Conservation (phyloP, 2,888 invertebrate species). For the Leucophora obtusa region DNA sequence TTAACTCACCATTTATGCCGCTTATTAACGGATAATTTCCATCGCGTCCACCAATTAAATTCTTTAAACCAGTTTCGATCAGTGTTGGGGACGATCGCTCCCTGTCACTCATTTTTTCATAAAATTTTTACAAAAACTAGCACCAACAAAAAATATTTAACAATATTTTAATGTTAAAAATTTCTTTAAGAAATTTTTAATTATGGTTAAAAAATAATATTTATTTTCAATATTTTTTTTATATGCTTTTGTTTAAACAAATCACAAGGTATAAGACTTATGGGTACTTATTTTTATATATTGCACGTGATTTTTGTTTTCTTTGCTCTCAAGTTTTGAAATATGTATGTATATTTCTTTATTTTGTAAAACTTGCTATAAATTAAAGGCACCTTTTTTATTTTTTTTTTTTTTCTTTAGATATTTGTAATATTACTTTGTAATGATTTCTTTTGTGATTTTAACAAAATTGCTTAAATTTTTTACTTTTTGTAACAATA, state of each 20-base stretch:
- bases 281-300: slow-evolving; percentile 21
- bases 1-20: slow-evolving; percentile 83
- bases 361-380: slow-evolving; percentile 66
- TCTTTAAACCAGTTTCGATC: slow-evolving; percentile 91
- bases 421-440: slow-evolving; percentile 6
- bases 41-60: slow-evolving; percentile 88
- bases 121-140: slow-evolving; percentile 72
- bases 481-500: slow-evolving; percentile 20
- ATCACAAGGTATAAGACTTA: slow-evolving; percentile 47
- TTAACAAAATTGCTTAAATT: slow-evolving; percentile 31
- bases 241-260: slow-evolving; percentile 26
- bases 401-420: slow-evolving; percentile 10
- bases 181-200: slow-evolving; percentile 36
- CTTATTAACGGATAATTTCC: slow-evolving; percentile 88
- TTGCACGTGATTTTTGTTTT: slow-evolving; percentile 49
- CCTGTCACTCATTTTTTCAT: slow-evolving; percentile 89
- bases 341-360: not conserved
- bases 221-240: slow-evolving; percentile 21
- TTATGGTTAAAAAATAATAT: slow-evolving; percentile 6
- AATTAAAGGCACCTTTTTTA: slow-evolving; percentile 65
- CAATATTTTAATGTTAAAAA: slow-evolving; percentile 23
- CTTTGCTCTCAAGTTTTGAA: slow-evolving; percentile 15
- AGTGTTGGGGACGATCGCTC: slow-evolving; percentile 93
- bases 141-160: slow-evolving; percentile 50
- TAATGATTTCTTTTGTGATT: slow-evolving; percentile 2